Evolutionary conservation across 1,140 invertebrate species (phyloP).

Genomic region (Zaprionus ghesquierei): DNA sequence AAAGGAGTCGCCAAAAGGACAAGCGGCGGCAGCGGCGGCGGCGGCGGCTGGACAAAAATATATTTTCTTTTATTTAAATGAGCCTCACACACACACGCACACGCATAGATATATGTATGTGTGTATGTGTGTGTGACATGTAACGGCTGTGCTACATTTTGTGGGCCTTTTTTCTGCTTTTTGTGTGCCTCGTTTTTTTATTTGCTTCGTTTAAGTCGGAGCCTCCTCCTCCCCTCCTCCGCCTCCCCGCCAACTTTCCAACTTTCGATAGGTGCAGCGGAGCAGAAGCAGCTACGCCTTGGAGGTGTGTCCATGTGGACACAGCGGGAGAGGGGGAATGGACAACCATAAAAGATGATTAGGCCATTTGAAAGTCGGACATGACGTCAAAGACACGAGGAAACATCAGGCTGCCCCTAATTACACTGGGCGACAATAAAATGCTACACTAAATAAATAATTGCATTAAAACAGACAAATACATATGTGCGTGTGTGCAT

Average conservation of each 20-base stretch:
- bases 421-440: conserved; percentile 62
- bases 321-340: background rate
- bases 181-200: conserved; percentile 17
- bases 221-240: too few species aligned
- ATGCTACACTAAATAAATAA: conserved; percentile 58
- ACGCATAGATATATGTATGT: conserved; percentile 16
- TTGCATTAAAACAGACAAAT: conserved; percentile 4
- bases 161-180: background rate
- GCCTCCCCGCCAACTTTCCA: conserved; percentile 49
- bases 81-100: conserved; percentile 24
- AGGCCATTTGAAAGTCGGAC: conserved; percentile 64
- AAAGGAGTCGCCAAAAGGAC: conserved; percentile 47
- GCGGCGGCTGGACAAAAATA: conserved; percentile 68
- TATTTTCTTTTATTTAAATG: conserved; percentile 81
- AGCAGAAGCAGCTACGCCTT: background rate
- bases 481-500: background rate
- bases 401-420: conserved; percentile 51
- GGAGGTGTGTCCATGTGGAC: background rate
- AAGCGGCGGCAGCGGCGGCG: too few species aligned
- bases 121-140: conserved; percentile 40
- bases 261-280: conserved; percentile 67
- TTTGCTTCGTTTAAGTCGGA: conserved; percentile 17
- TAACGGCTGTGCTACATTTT: conserved; percentile 55
- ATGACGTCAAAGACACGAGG: conserved; percentile 22
- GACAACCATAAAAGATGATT: conserved; percentile 74